Base-by-base conservation (phyloP, 35 echinoderm and acorn worm genomes). In the Heliocidaris tuberculata region DNA sequence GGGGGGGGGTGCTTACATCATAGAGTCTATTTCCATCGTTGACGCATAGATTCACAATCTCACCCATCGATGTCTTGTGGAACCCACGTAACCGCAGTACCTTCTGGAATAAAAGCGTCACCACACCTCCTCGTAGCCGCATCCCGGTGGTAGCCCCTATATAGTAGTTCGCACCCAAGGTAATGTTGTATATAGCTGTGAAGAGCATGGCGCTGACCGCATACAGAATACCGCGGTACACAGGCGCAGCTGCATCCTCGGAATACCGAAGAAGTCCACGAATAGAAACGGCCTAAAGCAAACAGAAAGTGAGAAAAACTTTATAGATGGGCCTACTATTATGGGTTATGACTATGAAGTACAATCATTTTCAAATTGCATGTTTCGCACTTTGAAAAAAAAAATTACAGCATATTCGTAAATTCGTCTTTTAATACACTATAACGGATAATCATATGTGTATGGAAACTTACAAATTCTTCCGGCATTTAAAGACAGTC, bases 31-130 rank as follows among this genome's bases (percentile, higher is more conserved):
- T 93, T 50, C 91, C 91, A n/a, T 93, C 91, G 48, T 93, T 93
- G n/a, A 93, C 50, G 12, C 91, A 93, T n/a, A 93, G 9, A 59
- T 93, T 93, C 31, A 93, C 91, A 59, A 95, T 59, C 86, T 95
- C 78, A 2, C 94, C 94, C n/a, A 95, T 59, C 27, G 94, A 50
- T n/a, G 89, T 89, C 31, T 50, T 87, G 29, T 88, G 94, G 17
- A 95, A n/a, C 48, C 94, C 86, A 31, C 94, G 60, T 6, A 88
- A 47, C 13, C 94, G 94, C 60, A 95, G 48, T 19, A 95, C 35
- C 85, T 88, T 95, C 13, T 35, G 30, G 32, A 86, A 86, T 48
- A 95, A 15, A 31, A 86, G 30, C 47, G 85, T 30, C 9, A 95
- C 48, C 30, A 95, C 85, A 9, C 78, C 94, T 17, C 48, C 86